Evolutionary conservation across 2,888 invertebrate genomes (phyloP), one percentile per base, ranked within the genome.

Genomic region (Plemyria rubiginata): DNA sequence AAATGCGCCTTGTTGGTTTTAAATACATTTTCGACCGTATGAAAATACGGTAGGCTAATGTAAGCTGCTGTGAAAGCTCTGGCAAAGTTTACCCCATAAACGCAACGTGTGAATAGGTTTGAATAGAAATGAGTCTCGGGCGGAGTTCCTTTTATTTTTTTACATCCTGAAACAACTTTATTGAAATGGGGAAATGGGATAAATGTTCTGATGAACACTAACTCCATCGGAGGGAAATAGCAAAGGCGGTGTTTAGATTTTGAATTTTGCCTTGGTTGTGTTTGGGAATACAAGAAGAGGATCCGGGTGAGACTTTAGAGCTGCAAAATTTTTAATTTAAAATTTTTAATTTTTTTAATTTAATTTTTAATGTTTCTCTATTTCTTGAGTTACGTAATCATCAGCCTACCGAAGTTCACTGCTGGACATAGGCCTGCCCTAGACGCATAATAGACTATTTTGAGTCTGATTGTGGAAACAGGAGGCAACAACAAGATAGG

Each of bases 51-150:
- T 56, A 43, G 64, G 64, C 41, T 49, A 48, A 64, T 64, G 53
- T 56, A 64, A 57, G 50, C 51, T 64, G 63, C 64, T 69, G 70
- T 70, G 66, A 45, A 65, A 58, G 43, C 65, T 55, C 65, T 61
- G 70, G 67, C 70, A 75, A 81, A 84, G 72, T 84, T 81, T 59
- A 60, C 65, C 57, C 71, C 75, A 75, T 81, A 82, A 81, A 79
- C 79, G 75, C 77, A 75, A 77, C 74, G 77, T 79, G 72, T 74
- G 75, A 80, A 82, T 77, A 68, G 74, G 65, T 79, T 80, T 81
- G 78, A 82, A 82, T 79, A 78, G 76, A 76, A 78, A 77, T 78
- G 76, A 79, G 74, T 59, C 57, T 57, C 51, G 48, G 58, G 40
- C 67, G 22, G 65, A 57, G 49, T 41, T 68, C 59, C 56, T 54